Percentiles rank a stretch among this genome's conserved stretches.
phyloP scores from a whole-genome alignment of 2,888 invertebrate species.

The Corbicula japonica region DNA sequence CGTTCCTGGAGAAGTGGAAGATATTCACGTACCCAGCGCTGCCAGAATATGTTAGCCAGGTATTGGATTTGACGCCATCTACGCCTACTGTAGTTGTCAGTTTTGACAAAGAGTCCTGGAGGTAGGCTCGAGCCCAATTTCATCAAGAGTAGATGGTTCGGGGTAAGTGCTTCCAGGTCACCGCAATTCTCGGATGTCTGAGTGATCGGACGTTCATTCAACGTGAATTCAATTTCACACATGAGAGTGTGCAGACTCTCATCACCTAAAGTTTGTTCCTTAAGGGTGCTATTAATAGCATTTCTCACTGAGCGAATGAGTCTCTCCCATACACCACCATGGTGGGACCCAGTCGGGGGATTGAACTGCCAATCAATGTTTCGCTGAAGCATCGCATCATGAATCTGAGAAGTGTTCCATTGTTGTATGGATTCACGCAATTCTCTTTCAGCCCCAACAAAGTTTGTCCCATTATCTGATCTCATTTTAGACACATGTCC shows the following conservation, averaged over 20 bases:
- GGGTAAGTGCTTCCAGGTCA: conserved; percentile 50
- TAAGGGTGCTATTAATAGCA: conserved; percentile 29
- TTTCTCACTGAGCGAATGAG: conserved; percentile 28
- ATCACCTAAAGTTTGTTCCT: conserved; percentile 48
- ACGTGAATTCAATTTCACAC: conserved; percentile 52
- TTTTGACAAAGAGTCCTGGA: conserved; percentile 41
- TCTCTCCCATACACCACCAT: conserved; percentile 47
- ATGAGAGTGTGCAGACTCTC: conserved; percentile 55
- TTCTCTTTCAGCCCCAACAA: conserved; percentile 54
- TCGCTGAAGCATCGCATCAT: conserved; percentile 35
- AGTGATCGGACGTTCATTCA: conserved; percentile 61
- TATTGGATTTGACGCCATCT: conserved; percentile 54
- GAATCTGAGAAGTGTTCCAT: conserved; percentile 25
- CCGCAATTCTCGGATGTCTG: conserved; percentile 27
- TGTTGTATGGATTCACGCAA: conserved; percentile 14
- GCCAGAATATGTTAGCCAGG: conserved; percentile 50
- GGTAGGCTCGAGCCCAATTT: conserved; percentile 35
- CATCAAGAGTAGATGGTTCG: conserved; percentile 31
- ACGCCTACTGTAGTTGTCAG: conserved; percentile 31
- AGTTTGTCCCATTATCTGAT: conserved; percentile 62
- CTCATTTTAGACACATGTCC: conserved; percentile 41
- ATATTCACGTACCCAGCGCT: conserved; percentile 48
- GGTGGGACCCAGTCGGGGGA: conserved; percentile 45
- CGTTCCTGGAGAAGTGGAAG: conserved; percentile 38
- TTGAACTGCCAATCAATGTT: conserved; percentile 57